A percentile compares a stretch with the other conserved stretches of the same genome.
Evolutionary conservation across 2,888 invertebrate genomes (phyloP).

Genomic region (Cephus spinipes): DNA sequence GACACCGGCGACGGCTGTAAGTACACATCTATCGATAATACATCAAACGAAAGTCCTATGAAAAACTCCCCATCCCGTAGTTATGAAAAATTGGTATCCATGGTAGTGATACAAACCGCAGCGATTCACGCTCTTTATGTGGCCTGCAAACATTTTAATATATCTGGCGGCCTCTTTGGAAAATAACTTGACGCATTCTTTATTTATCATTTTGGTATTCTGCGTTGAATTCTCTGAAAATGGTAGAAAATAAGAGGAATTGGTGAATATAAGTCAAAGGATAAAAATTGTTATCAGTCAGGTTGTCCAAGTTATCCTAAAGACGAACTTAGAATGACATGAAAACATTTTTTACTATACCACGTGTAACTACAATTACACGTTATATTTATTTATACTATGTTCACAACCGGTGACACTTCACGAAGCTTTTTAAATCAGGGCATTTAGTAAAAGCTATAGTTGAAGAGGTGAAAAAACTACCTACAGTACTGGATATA

Average conservation of each 20-base stretch:
- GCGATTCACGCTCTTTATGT: constrained; percentile 55
- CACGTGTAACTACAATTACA: neutral
- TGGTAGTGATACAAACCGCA: constrained; percentile 54
- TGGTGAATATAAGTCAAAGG: neutral
- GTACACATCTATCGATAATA: constrained; percentile 67
- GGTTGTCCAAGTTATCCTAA: neutral
- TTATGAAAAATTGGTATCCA: constrained; percentile 51
- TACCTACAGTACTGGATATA: neutral
- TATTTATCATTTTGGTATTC: neutral
- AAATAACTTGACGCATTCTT: constrained; percentile 25
- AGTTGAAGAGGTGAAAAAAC: neutral
- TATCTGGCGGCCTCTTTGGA: constrained; percentile 47
- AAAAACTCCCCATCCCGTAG: constrained; percentile 39
- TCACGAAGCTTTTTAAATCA: neutral
- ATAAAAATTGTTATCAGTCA: neutral
- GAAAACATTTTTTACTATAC: neutral
- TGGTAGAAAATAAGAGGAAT: neutral
- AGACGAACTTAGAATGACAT: neutral
- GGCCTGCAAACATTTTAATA: constrained; percentile 53
- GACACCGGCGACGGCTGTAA: constrained; percentile 91
- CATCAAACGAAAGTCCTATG: constrained; percentile 31
- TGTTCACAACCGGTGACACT: neutral
- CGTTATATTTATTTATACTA: neutral
- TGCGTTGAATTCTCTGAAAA: neutral
- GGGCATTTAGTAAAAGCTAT: neutral